phyloP scores from a whole-genome alignment of 1,140 invertebrate genomes.

The Macrocentrus cingulum region DNA sequence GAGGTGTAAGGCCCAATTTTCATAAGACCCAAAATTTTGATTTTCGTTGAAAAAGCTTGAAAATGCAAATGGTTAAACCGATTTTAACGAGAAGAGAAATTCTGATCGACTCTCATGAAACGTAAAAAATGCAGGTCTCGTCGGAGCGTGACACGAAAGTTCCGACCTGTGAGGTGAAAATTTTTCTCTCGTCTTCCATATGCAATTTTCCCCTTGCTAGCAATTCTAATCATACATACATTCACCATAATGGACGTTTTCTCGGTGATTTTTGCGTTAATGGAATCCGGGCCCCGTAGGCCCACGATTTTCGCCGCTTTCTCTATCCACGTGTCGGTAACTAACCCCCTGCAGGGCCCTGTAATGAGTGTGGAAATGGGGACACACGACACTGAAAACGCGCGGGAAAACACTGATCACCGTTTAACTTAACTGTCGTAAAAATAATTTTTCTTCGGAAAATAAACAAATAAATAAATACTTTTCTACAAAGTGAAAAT shows the following conservation, averaged over 20 bases:
- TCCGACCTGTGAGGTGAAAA: conserved; percentile 25
- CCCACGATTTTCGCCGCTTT: conserved; percentile 2
- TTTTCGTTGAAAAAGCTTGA: too few species aligned
- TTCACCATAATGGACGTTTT: conserved; percentile 16
- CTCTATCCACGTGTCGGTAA: not conserved
- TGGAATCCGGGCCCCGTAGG: conserved; percentile 10
- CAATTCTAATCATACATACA: conserved; percentile 17
- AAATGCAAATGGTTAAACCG: conserved; percentile 10
- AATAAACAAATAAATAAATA: too few species aligned
- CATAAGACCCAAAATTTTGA: too few species aligned
- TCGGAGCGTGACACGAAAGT: conserved; percentile 27
- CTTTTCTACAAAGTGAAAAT: too few species aligned
- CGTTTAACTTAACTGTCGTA: too few species aligned
- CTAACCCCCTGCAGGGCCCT: not conserved
- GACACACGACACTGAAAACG: not conserved
- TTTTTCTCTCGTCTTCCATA: conserved; percentile 4
- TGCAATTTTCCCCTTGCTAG: not conserved
- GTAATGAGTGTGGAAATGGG: not conserved
- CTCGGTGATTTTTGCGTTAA: not conserved
- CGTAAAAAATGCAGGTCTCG: conserved; percentile 23
- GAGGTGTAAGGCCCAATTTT: too few species aligned
- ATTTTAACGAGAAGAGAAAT: conserved; percentile 23
- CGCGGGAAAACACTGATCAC: conserved; percentile 10
- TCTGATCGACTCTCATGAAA: conserved; percentile 18
- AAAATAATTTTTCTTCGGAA: too few species aligned